Evolutionary conservation across 2,888 invertebrate species (phyloP).

Genomic region (Amphipoea oculea): DNA sequence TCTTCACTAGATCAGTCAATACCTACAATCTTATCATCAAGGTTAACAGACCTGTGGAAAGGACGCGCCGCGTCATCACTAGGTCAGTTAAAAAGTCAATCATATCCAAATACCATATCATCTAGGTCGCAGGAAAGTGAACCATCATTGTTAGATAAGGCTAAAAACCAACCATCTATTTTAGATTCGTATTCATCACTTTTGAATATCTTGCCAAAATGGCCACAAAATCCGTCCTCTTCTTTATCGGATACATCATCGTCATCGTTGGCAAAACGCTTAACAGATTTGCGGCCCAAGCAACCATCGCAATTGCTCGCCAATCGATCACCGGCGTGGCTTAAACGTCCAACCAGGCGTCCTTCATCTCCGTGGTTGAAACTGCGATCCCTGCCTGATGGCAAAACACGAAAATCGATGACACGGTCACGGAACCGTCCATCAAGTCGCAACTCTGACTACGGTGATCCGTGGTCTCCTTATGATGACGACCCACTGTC

Average conservation of each 20-base stretch:
- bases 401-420: conserved; percentile 15
- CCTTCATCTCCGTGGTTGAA: conserved; percentile 8
- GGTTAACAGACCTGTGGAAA: conserved; percentile 3
- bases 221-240: conserved; percentile 2
- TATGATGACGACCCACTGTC: conserved; percentile 19
- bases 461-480: conserved; percentile 13
- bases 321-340: conserved; percentile 30
- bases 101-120: not conserved
- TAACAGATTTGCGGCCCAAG: not conserved
- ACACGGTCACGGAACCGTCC: not conserved
- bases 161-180: not conserved
- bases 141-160: not conserved
- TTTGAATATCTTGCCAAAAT: not conserved
- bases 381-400: not conserved
- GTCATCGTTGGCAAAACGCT: conserved; percentile 11
- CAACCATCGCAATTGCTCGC: not conserved
- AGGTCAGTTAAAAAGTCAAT: conserved; percentile 1
- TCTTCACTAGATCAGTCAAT: conserved; percentile 7
- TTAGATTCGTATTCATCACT: conserved; percentile 6
- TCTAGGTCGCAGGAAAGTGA: not conserved
- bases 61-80: not conserved
- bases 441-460: not conserved
- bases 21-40: conserved; percentile 1
- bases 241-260: conserved; percentile 3
- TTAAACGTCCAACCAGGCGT: conserved; percentile 15